Conservation (phyloP, 2,113 vertebrate genomes). For the Rhynchomys soricoides region DNA sequence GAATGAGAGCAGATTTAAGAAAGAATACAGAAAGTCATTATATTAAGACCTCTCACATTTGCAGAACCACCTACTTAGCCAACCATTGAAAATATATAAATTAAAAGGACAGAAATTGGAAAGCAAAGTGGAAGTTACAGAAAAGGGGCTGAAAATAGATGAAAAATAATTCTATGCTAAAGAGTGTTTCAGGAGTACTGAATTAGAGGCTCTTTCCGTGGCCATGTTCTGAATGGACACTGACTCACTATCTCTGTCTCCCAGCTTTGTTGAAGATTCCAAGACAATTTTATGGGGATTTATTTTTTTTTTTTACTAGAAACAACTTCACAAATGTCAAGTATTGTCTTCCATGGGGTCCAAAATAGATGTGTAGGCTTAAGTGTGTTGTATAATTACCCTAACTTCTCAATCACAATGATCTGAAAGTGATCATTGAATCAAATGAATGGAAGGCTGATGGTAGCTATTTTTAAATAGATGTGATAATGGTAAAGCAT, state of each 20-base stretch:
- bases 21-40: background rate
- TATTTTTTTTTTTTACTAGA: background rate
- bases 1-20: background rate
- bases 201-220: background rate
- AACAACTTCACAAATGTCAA: background rate
- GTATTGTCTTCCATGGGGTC: background rate
- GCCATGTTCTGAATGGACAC: background rate
- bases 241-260: background rate
- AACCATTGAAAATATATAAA: background rate
- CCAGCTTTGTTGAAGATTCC: background rate
- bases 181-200: background rate
- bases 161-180: background rate
- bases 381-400: conserved; percentile 14
- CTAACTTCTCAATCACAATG: conserved; percentile 7
- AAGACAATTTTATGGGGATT: background rate
- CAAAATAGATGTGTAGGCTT: background rate
- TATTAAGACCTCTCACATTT: background rate
- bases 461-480: conserved; percentile 32
- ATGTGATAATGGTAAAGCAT: background rate
- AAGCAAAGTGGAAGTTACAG: background rate
- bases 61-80: background rate
- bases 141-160: background rate
- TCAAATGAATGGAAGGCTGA: conserved; percentile 46
- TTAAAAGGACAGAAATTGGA: background rate
- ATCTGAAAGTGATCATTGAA: conserved; percentile 39